Percentiles rank a stretch among this genome's conserved stretches.
phyloP scores from a whole-genome alignment of 2,113 vertebrate genomes.

The Uria lomvia region DNA sequence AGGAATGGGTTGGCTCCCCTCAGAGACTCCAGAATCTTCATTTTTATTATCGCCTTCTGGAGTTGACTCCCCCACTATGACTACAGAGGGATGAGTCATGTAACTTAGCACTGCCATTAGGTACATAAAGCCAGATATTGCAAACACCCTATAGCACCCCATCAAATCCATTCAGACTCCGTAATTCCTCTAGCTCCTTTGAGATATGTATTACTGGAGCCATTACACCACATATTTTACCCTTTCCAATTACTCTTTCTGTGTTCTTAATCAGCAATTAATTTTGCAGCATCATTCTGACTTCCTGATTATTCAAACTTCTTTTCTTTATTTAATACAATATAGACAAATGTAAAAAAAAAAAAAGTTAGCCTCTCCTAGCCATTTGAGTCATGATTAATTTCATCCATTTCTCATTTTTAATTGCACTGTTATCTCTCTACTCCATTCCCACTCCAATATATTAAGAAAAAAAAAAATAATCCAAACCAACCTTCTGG shows the following conservation, averaged over 20 bases:
- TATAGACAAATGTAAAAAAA: not conserved
- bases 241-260: not conserved
- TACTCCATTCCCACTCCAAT: not conserved
- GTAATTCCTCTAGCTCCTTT: not conserved
- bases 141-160: not conserved
- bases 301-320: not conserved
- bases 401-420: not conserved
- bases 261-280: not conserved
- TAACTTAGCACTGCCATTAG: not conserved
- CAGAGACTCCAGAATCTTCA: not conserved
- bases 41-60: not conserved
- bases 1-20: not conserved
- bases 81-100: not conserved
- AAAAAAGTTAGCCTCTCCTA: not conserved
- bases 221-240: not conserved
- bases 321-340: not conserved
- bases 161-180: not conserved
- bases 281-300: not conserved
- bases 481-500: not conserved
- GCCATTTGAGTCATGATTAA: not conserved
- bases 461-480: not conserved
- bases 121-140: not conserved
- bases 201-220: not conserved
- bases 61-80: not conserved
- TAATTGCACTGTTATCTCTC: slow-evolving; percentile 43